Percentiles rank a stretch among this genome's conserved stretches.
phyloP scores from a whole-genome alignment of 2,113 vertebrate species.

The Orthonyx spaldingii region DNA sequence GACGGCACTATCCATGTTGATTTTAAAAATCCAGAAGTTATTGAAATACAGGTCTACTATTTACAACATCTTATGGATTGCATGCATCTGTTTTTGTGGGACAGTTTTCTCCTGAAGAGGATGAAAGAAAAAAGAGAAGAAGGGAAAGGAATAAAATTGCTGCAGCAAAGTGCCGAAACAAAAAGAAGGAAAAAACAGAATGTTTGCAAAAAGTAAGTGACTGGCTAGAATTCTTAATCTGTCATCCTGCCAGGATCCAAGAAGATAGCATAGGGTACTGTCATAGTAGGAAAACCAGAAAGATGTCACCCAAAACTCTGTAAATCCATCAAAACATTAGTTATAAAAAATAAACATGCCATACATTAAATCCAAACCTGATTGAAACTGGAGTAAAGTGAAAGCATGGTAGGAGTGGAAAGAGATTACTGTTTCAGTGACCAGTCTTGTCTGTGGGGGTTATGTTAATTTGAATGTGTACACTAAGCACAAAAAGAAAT shows the following conservation, averaged over 20 bases:
- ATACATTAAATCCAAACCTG: neutral
- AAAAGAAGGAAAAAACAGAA: constrained; percentile 97
- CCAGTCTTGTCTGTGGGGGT: neutral
- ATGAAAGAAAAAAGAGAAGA: constrained; percentile 87
- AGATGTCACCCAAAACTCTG: neutral
- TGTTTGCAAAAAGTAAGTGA: constrained; percentile 86
- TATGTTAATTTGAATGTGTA: neutral
- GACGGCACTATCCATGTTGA: neutral
- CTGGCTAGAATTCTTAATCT: neutral
- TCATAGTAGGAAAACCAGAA: neutral
- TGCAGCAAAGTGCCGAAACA: constrained; percentile 94
- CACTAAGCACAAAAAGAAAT: neutral
- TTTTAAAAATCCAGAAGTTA: neutral
- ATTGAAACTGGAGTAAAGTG: neutral
- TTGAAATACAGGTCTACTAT: neutral
- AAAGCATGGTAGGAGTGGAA: neutral
- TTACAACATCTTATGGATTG: neutral
- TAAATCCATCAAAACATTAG: neutral
- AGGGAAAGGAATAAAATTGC: constrained; percentile 96
- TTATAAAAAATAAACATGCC: neutral
- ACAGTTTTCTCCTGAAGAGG: constrained; percentile 79
- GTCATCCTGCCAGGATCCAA: neutral
- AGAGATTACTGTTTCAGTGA: neutral
- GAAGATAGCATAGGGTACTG: neutral
- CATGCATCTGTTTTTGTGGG: neutral